Base-by-base conservation (phyloP, 2,888 invertebrate genomes). In the Brenthis ino region DNA sequence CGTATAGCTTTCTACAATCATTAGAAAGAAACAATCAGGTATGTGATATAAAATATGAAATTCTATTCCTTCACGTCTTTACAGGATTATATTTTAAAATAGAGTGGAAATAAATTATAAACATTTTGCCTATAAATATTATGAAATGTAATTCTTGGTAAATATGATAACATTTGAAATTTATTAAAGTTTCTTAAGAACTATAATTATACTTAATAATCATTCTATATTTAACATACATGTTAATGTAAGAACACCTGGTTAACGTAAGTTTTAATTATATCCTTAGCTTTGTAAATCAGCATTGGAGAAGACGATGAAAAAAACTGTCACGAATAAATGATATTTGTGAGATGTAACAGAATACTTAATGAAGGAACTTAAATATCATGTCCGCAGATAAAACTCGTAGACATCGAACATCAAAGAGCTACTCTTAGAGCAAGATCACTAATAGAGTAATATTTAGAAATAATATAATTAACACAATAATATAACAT, bases 401-500 rank as follows among this genome's bases (percentile, higher is more conserved):
- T 68, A 69, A 57, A 69, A 55, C 64, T 57, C 37, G 53, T 61
- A 53, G 64, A 66, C 65, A 54, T 58, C 33, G 66, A 68, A 76
- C 74, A 76, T 76, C 76, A 76, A 76, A 76, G 74, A 65, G 48
- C 64, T 72, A 67, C 68, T 70, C 56, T 66, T 67, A 71, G 70
- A 72, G 72, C 66, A 68, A 68, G 48, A 67, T 69, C 73, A 71
- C 72, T 73, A 74, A 74, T 75, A 73, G 72, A 66, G 70, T 74
- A 74, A 73, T 73, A 72, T 74, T 72, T 68, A 70, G 57, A 70
- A 72, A 69, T 69, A 69, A 68, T 72, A 68, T 65, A 65, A 71
- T 73, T 71, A 72, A 66, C 74, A 69, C 67, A 73, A 71, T 71
- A 63, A 67, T 28, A 68, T 64, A 65, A 72, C 68, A 74, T 70